A percentile compares a stretch with the other conserved stretches of the same genome.
Evolutionary conservation across 92 coral and sea anemone species (phyloP).

Genomic region (Epizoanthus ramosus): DNA sequence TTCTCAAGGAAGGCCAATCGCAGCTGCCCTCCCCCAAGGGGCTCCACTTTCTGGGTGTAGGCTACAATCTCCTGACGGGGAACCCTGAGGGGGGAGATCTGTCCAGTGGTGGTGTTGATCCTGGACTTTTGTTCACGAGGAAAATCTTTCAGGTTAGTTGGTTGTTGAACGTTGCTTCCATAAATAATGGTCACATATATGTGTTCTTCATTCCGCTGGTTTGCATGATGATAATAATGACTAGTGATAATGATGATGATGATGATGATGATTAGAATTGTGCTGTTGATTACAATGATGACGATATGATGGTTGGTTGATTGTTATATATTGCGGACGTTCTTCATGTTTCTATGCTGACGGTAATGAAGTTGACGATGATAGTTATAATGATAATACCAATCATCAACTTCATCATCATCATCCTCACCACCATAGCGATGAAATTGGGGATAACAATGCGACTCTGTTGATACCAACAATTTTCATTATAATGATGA

Average conservation of each 20-base stretch:
- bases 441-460: background rate
- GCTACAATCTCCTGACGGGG: conserved; percentile 48
- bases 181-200: background rate
- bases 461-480: background rate
- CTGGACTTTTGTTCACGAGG: conserved; percentile 40
- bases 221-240: too few relatives aligned
- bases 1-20: too few relatives aligned
- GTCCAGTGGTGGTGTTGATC: conserved; percentile 48
- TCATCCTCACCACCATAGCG: background rate
- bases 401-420: background rate
- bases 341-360: too few relatives aligned
- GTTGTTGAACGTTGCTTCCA: background rate
- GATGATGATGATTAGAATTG: background rate
- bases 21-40: conserved; percentile 35
- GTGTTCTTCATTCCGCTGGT: background rate
- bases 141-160: conserved; percentile 24
- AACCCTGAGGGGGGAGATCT: conserved; percentile 53
- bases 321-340: too few relatives aligned
- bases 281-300: too few relatives aligned
- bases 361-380: conserved; percentile 10
- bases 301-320: too few relatives aligned
- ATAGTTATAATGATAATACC: background rate
- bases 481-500: background rate
- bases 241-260: background rate
- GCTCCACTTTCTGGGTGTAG: conserved; percentile 48